Conservation (phyloP, 1,140 invertebrate genomes). For the Gonioctena quinquepunctata region DNA sequence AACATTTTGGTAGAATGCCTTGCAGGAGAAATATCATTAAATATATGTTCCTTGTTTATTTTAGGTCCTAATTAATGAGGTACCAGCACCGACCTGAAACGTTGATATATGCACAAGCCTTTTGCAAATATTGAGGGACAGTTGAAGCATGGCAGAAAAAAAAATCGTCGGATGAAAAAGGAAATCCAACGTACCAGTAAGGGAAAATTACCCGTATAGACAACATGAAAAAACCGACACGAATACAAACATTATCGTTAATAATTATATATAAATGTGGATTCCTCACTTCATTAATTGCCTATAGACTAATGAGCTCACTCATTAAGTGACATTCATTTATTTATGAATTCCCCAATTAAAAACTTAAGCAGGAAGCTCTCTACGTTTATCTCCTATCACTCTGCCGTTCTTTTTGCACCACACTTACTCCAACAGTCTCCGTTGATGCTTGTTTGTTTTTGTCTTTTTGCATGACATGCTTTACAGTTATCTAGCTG, state of each 20-base stretch:
- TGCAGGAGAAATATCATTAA: no score
- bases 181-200: neutral
- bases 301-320: constrained; percentile 4
- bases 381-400: constrained; percentile 11
- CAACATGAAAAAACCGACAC: neutral
- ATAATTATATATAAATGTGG: constrained; percentile 8
- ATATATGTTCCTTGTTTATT: no score
- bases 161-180: neutral
- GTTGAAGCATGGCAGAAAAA: neutral
- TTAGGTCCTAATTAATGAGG: no score
- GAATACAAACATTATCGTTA: constrained; percentile 1
- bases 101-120: neutral
- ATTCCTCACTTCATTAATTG: constrained; percentile 17
- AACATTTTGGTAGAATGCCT: no score
- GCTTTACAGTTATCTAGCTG: neutral
- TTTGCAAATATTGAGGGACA: neutral
- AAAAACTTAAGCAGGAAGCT: constrained; percentile 15
- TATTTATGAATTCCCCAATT: constrained; percentile 21
- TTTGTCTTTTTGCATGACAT: neutral
- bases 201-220: constrained; percentile 3
- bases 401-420: neutral
- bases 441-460: neutral
- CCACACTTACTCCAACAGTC: neutral
- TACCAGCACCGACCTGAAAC: neutral
- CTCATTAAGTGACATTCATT: constrained; percentile 4